These are phyloP conservation scores for Dysdera silvatica DNA, from an alignment of 1,140 invertebrate genomes.

Conservation along the genomic window DNA sequence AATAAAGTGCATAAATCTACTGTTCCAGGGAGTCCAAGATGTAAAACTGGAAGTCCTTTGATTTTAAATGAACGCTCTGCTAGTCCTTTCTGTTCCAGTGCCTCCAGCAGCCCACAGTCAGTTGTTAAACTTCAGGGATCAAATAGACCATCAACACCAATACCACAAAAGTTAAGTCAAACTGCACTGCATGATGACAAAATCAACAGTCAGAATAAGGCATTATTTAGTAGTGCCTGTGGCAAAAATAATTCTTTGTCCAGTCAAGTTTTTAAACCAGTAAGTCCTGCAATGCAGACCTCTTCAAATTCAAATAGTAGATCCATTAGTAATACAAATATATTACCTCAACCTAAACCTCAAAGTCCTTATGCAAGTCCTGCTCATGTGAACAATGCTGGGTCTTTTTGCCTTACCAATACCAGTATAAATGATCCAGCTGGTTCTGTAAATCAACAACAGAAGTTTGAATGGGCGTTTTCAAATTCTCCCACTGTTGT, in stretches of 20 bases:
- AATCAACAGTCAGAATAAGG: slow-evolving; percentile 15
- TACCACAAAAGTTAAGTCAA: slow-evolving; percentile 13
- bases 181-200: not conserved
- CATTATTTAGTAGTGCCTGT: slow-evolving; percentile 17
- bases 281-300: slow-evolving; percentile 24
- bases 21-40: slow-evolving; percentile 26
- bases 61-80: slow-evolving; percentile 27
- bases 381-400: slow-evolving; percentile 12
- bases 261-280: slow-evolving; percentile 25
- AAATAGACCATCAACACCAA: slow-evolving; percentile 20
- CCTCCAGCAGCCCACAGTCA: slow-evolving; percentile 31
- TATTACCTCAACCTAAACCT: slow-evolving; percentile 10
- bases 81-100: slow-evolving; percentile 34
- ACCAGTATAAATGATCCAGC: too few species aligned
- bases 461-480: slow-evolving; percentile 18
- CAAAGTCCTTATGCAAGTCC: slow-evolving; percentile 15
- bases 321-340: slow-evolving; percentile 9
- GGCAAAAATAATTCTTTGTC: slow-evolving; percentile 19
- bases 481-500: slow-evolving; percentile 8
- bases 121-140: slow-evolving; percentile 18
- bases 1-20: slow-evolving; percentile 22
- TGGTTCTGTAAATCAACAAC: not conserved
- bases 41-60: slow-evolving; percentile 27
- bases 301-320: not conserved
- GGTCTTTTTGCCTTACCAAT: not conserved